Conservation (phyloP, 2,113 vertebrate species). For the Malurus cyaneus region DNA sequence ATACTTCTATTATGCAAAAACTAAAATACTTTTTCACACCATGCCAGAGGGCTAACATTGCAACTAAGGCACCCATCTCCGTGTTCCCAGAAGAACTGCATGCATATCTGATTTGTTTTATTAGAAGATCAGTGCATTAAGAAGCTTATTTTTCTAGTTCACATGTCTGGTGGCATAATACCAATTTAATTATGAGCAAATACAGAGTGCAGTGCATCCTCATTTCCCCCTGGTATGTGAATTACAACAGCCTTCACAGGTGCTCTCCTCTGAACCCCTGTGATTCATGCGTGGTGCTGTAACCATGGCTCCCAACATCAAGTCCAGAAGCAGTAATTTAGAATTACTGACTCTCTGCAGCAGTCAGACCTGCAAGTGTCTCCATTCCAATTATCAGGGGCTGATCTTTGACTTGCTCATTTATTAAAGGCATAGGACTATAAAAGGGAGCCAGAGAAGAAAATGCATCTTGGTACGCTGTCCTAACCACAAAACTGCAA, state of each 20-base stretch:
- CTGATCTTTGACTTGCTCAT: conserved; percentile 31
- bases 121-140: background rate
- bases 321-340: background rate
- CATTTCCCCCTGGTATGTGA: rapidly evolving
- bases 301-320: conserved; percentile 10
- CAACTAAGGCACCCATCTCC: background rate
- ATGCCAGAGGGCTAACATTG: background rate
- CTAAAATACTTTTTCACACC: background rate
- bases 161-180: background rate
- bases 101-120: background rate
- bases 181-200: background rate
- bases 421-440: background rate
- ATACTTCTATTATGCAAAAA: background rate
- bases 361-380: background rate
- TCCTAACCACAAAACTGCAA: background rate
- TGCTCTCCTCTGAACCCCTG: background rate
- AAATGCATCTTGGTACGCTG: background rate
- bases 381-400: background rate
- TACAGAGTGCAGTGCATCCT: background rate
- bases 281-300: background rate
- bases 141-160: background rate
- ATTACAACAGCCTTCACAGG: background rate
- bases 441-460: background rate
- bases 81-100: background rate
- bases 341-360: background rate